Base-by-base conservation (phyloP, 2,797 vertebrate species). In the Oreonectes daqikongensis region DNA sequence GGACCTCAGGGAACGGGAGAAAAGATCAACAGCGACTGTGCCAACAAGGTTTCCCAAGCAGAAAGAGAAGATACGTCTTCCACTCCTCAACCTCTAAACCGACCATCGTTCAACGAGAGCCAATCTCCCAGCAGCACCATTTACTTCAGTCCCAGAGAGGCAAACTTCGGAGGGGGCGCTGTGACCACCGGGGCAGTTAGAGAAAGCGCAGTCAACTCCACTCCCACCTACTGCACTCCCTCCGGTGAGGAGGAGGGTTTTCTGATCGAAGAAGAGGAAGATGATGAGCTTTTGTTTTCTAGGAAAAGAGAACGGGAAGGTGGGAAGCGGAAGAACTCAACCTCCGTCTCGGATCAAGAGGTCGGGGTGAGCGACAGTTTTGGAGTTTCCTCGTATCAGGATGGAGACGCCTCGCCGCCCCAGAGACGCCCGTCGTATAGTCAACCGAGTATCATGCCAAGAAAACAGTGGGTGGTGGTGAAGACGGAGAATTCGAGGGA, bases 91-190 rank as follows among this genome's bases (percentile, higher is more conserved):
- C 85, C 87, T 6, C 85, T 88, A 38, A 89, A 83, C 80, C 88
- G 88, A 0, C 88, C 88, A 0, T 82, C 91, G 0, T 86, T 87
- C 77, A 95, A 93, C 0, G 96, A 96, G 87, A 95, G 94, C 87
- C 96, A 97, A 77, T 96, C 95, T 0, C 96, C 96, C 50, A 96
- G 95, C 92, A 96, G 96, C 90, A 97, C 94, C 86, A 97, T 95
- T 89, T 97, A 96, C 90, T 96, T 96, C 89, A 96, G 96, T 86
- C 96, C 96, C 57, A 85, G 91, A 64, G 92, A 92, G 7, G 88
- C 88, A 18, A 86, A 84, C 24, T 92, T 89, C 5, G 89, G 90
- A 15, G 89, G 88, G 1, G 42, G 67, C 0, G 80, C 80, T 0
- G 83, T 85, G 0, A 67, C 82, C 2, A 77, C 85, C 0, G 90